Evolutionary conservation across 30 jellyfish, hydroid and myxozoan genomes (phyloP).

Genomic region (Pelagia noctiluca): DNA sequence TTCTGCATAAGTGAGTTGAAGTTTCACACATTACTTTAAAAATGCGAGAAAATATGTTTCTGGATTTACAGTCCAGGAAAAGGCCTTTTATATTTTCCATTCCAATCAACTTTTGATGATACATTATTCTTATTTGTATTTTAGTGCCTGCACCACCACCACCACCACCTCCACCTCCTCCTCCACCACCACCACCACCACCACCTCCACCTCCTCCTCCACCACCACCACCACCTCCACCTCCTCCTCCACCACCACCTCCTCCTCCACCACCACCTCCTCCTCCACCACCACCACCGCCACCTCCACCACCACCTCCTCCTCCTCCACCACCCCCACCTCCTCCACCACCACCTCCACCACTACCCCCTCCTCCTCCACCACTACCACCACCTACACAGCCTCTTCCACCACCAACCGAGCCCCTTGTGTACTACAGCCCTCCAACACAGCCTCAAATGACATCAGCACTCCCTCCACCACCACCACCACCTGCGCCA

Average conservation of each 20-base stretch:
- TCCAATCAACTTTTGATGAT: neutral
- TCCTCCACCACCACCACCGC: conserved; percentile 41
- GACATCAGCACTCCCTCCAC: conserved; percentile 29
- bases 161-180: too few species aligned
- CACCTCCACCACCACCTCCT: conserved; percentile 73
- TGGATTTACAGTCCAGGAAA: neutral
- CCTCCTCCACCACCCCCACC: conserved; percentile 81
- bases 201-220: conserved; percentile 21
- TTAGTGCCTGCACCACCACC: too few species aligned
- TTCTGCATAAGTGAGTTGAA: conserved; percentile 77
- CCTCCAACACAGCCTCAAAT: conserved; percentile 59
- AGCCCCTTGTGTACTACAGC: conserved; percentile 24
- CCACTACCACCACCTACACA: conserved; percentile 70
- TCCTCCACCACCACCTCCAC: conserved; percentile 80
- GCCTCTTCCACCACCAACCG: conserved; percentile 60
- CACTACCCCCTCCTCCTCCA: conserved; percentile 68
- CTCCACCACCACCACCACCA: conserved; percentile 17
- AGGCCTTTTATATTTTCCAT: neutral
- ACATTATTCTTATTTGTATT: neutral
- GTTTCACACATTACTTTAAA: neutral
- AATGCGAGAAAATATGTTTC: neutral
- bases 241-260: conserved; percentile 51
- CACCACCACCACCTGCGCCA: conserved; percentile 29
- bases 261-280: conserved; percentile 56
- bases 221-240: conserved; percentile 60